These are phyloP conservation scores for Miniopterus natalensis DNA, from an alignment of 2,113 vertebrate genomes.

Conservation along the genomic window DNA sequence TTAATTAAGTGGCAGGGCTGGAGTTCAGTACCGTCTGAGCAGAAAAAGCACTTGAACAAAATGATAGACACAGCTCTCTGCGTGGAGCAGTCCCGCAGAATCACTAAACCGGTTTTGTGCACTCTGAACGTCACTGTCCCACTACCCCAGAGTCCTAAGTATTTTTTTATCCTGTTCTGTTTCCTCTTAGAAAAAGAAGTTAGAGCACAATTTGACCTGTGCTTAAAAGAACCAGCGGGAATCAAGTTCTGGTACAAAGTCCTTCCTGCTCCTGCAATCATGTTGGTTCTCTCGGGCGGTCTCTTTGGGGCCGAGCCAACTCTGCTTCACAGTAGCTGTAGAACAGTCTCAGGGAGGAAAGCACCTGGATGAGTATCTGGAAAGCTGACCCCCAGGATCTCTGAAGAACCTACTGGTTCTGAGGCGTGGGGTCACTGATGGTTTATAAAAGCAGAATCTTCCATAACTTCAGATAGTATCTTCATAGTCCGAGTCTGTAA, in stretches of 20 bases:
- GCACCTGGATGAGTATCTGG: neutral
- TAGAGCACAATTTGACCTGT: neutral
- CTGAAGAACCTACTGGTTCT: neutral
- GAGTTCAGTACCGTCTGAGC: neutral
- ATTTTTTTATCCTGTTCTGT: neutral
- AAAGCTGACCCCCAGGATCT: neutral
- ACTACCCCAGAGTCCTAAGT: neutral
- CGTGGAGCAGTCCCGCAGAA: neutral
- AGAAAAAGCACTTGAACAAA: neutral
- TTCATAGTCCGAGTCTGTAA: slow-evolving; percentile 61
- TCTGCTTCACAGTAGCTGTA: neutral
- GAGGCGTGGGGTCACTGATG: neutral
- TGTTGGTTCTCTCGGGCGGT: neutral
- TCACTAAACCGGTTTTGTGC: neutral
- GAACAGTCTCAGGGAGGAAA: neutral
- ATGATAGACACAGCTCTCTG: neutral
- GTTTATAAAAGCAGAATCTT: neutral
- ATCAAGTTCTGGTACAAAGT: neutral
- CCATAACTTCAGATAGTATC: neutral
- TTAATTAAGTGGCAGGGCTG: no score
- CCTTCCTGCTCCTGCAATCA: neutral
- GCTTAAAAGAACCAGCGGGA: neutral
- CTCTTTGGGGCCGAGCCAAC: neutral
- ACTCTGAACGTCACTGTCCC: neutral
- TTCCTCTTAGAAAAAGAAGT: neutral